Evolutionary conservation across 2,888 invertebrate species (phyloP).

Genomic region (Caenorhabditis doughertyi): DNA sequence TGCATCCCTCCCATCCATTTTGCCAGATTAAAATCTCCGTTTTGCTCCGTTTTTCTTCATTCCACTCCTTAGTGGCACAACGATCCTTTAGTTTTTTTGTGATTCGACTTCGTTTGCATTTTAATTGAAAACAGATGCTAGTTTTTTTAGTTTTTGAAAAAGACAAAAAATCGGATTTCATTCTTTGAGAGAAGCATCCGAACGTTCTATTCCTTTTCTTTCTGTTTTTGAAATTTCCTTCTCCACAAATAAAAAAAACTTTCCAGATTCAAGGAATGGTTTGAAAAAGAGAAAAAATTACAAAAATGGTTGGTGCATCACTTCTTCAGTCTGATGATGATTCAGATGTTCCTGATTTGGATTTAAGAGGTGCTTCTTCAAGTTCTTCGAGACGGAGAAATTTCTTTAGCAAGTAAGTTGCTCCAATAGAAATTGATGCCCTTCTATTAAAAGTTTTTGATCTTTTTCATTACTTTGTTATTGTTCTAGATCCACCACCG

Average conservation of each 20-base stretch:
- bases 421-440: no score
- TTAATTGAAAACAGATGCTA: slow-evolving; percentile 60
- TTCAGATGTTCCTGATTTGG: slow-evolving; percentile 64
- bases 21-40: slow-evolving; percentile 53
- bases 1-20: slow-evolving; percentile 37
- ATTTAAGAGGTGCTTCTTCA: slow-evolving; percentile 28
- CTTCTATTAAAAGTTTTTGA: no score
- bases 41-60: slow-evolving; percentile 1
- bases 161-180: slow-evolving; percentile 8
- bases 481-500: slow-evolving; percentile 30
- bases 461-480: neutral
- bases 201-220: neutral
- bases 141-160: neutral
- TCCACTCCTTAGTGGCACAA: slow-evolving; percentile 4
- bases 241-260: neutral
- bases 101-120: slow-evolving; percentile 27
- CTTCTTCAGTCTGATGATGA: slow-evolving; percentile 63
- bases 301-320: slow-evolving; percentile 60
- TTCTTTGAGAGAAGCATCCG: neutral
- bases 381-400: slow-evolving; percentile 31
- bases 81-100: neutral
- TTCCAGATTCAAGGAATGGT: slow-evolving; percentile 15
- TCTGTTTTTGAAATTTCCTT: neutral
- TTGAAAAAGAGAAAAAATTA: neutral
- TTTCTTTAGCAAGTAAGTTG: slow-evolving; percentile 50